Evolutionary conservation across 2,888 invertebrate genomes (phyloP), one percentile per base, ranked within the genome.

Genomic region (Cephus runcator): DNA sequence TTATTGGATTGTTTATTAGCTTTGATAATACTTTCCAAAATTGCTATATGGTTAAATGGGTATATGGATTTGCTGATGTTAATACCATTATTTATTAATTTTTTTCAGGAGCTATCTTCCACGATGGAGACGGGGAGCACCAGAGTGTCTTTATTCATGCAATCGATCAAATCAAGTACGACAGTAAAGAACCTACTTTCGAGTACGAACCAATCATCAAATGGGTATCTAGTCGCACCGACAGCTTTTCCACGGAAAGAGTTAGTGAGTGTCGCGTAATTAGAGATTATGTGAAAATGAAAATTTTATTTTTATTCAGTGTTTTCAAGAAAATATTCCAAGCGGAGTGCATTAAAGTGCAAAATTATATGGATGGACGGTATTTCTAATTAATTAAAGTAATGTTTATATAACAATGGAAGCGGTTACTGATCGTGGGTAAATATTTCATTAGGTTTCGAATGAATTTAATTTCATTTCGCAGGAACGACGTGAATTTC

Each of bases 51-150:
- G 23, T 6, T 56, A 56, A 56, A 23, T 23, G 56, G 2, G 6
- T 56, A 56, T 56, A 23, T 56, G 56, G 9, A 56, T 56, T 40
- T 56, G 9, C 23, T 9, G 9, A 6, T 56, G 9, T 56, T 9
- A 9, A 56, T 23, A 31, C 11, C 31, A 34, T 34, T 4, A 31
- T 12, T 71, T 71, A 34, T 71, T 56, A 4, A 71, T 12, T 80
- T 81, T 68, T 77, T 78, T 23, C 83, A 90, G 90, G 90, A 75
- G 88, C 86, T n/a, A 90, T 90, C 78, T 90, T 90, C 82, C 88
- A 89, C 80, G 83, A 78, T 31, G 87, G 82, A n/a, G 88, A 89
- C 73, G 86, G 85, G 40, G 86, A 87, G 75, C 82, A 85, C 73
- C 76, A 79, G 68, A 77, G 78, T 36, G 87, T 88, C 33, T 89